Conservation (phyloP, 2,113 vertebrate species). For the Hyperopisus bebe region DNA sequence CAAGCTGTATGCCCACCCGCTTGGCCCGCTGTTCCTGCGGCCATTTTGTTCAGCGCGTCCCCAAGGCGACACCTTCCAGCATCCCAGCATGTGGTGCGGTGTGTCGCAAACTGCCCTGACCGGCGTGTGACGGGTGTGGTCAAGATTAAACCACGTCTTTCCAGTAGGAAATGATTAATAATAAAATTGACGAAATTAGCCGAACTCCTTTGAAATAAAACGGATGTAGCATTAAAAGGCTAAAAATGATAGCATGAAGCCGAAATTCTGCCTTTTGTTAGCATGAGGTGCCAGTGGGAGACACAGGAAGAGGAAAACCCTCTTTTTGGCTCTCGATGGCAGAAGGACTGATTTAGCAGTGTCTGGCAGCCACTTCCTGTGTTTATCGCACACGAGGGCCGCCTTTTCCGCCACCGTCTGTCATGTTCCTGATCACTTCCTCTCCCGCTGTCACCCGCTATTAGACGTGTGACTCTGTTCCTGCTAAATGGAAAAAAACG, state of each 20-base stretch:
- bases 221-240: not conserved
- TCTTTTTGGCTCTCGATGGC: not conserved
- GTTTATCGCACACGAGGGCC: not conserved
- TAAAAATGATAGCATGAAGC: not conserved
- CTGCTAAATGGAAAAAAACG: not conserved
- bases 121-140: not conserved
- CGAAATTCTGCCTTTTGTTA: not conserved
- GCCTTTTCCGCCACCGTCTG: not conserved
- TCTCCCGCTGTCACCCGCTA: not conserved
- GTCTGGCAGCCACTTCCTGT: not conserved
- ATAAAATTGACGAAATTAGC: not conserved
- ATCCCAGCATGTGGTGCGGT: not conserved
- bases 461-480: not conserved
- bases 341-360: not conserved
- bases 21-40: not conserved
- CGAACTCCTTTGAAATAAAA: not conserved
- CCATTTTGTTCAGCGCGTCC: conserved; percentile 16
- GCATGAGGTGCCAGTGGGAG: not conserved
- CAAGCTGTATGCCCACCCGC: not conserved
- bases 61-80: conserved; percentile 3
- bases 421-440: no score
- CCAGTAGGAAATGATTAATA: not conserved
- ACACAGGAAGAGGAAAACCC: not conserved
- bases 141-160: not conserved
- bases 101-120: not conserved